Evolutionary conservation across 2,797 vertebrate genomes (phyloP).

Genomic region (Percopsis omiscomaycus): DNA sequence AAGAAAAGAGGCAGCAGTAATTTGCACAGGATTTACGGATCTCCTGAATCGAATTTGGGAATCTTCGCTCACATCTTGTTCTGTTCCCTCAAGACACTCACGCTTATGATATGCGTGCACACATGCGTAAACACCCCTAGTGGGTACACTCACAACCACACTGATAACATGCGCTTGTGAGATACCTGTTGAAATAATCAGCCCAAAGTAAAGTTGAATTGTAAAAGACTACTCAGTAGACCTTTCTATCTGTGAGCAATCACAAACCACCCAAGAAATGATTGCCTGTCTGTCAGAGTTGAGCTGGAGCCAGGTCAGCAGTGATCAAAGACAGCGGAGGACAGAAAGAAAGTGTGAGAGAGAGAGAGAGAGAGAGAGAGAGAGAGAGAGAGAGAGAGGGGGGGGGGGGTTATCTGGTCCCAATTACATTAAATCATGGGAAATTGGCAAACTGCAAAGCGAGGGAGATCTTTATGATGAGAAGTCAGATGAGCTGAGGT

Average conservation of each 20-base stretch:
- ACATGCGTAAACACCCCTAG: constrained; percentile 33
- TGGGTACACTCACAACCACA: neutral
- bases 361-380: constrained; percentile 54
- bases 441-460: constrained; percentile 72
- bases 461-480: constrained; percentile 65
- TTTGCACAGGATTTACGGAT: constrained; percentile 80
- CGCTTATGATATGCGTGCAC: constrained; percentile 54
- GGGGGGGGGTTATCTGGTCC: constrained; percentile 69
- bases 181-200: constrained; percentile 11
- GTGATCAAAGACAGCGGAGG: constrained; percentile 68
- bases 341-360: constrained; percentile 21
- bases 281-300: constrained; percentile 64
- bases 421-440: constrained; percentile 75
- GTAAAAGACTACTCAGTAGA: constrained; percentile 46
- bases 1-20: constrained; percentile 69
- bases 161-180: constrained; percentile 21
- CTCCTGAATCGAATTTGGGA: constrained; percentile 70
- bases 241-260: constrained; percentile 64
- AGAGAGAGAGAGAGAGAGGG: constrained; percentile 25
- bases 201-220: constrained; percentile 21
- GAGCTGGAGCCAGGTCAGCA: constrained; percentile 65
- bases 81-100: constrained; percentile 59
- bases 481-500: constrained; percentile 71
- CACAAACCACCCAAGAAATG: constrained; percentile 69
- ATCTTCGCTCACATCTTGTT: constrained; percentile 73